A percentile compares a stretch with the other conserved stretches of the same genome.
Evolutionary conservation across 2,888 invertebrate species (phyloP).

Genomic region (Eurytoma adleriae): DNA sequence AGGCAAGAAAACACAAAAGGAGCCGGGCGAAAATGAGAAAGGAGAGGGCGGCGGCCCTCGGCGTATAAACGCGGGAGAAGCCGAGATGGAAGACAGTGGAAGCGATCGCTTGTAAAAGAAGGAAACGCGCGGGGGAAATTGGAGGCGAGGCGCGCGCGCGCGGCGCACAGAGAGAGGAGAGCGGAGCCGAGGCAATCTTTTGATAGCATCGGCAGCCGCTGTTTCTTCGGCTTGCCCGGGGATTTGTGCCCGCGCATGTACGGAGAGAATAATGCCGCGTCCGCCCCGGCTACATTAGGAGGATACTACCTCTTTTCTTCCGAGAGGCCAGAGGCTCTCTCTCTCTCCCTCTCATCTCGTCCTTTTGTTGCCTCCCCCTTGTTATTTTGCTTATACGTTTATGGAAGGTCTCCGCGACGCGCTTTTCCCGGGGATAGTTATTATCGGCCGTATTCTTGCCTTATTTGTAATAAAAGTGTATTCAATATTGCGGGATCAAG

Average conservation of each 20-base stretch:
- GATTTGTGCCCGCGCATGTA: neutral
- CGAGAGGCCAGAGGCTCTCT: neutral
- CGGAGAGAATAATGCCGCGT: constrained; percentile 11
- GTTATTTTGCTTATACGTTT: no score
- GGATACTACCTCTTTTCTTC: no score
- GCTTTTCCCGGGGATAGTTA: no score
- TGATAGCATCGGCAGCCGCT: constrained; percentile 28
- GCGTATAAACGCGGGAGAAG: neutral
- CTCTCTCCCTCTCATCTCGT: no score
- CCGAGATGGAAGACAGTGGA: constrained; percentile 5
- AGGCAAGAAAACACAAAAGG: no score
- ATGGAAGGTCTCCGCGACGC: no score
- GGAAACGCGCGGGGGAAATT: constrained; percentile 5
- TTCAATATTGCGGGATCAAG: no score
- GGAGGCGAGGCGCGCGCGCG: neutral
- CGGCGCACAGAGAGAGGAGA: neutral
- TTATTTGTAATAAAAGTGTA: no score
- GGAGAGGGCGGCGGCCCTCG: no score
- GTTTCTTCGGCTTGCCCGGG: constrained; percentile 8
- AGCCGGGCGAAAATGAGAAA: no score
- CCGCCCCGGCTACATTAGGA: constrained; percentile 2
- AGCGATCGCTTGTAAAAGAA: constrained; percentile 10
- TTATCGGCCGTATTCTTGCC: no score
- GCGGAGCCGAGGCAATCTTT: constrained; percentile 37
- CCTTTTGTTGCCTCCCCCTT: no score